Evolutionary conservation across 2,797 vertebrate species (phyloP).

Genomic region (Sebastes steindachneri): DNA sequence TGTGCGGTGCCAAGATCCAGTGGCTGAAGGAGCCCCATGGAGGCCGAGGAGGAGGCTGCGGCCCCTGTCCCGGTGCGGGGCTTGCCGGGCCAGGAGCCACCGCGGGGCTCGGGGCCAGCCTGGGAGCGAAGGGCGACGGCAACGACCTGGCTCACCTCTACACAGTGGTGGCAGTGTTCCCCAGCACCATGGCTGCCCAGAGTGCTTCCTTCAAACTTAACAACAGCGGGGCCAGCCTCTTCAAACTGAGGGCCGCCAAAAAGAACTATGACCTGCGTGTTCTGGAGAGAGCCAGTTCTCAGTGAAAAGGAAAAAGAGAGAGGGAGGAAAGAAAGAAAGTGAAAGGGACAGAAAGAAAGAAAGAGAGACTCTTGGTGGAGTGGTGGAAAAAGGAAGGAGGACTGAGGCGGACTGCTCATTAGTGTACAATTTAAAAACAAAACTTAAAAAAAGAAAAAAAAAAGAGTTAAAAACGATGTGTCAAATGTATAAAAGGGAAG

Average conservation of each 20-base stretch:
- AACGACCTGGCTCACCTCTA: conserved; percentile 95
- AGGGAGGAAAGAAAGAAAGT: conserved; percentile 47
- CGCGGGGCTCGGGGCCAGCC: conserved; percentile 42
- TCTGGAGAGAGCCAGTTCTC: conserved; percentile 96
- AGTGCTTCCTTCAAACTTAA: conserved; percentile 98
- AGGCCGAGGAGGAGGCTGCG: conserved; percentile 80
- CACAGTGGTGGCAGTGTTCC: conserved; percentile 98
- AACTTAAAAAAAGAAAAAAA: conserved; percentile 7
- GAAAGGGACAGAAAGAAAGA: conserved; percentile 54
- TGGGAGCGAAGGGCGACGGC: conserved; percentile 80
- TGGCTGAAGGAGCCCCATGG: conserved; percentile 96
- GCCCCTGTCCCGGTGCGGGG: conserved; percentile 48
- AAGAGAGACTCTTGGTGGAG: conserved; percentile 62
- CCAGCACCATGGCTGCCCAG: conserved; percentile 95
- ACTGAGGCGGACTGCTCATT: conserved; percentile 67
- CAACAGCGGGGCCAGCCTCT: conserved; percentile 93
- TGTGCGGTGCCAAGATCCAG: conserved; percentile 98
- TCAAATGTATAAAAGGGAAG: conserved; percentile 80
- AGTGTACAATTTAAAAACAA: conserved; percentile 68
- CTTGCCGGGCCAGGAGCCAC: conserved; percentile 63
- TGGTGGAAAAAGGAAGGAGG: conserved; percentile 61
- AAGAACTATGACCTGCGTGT: conserved; percentile 97
- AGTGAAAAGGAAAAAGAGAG: conserved; percentile 82
- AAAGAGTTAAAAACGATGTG: conserved; percentile 60
- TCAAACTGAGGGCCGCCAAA: conserved; percentile 96